phyloP scores from a whole-genome alignment of 2,113 vertebrate species.

The Tetraodon nigroviridis region DNA sequence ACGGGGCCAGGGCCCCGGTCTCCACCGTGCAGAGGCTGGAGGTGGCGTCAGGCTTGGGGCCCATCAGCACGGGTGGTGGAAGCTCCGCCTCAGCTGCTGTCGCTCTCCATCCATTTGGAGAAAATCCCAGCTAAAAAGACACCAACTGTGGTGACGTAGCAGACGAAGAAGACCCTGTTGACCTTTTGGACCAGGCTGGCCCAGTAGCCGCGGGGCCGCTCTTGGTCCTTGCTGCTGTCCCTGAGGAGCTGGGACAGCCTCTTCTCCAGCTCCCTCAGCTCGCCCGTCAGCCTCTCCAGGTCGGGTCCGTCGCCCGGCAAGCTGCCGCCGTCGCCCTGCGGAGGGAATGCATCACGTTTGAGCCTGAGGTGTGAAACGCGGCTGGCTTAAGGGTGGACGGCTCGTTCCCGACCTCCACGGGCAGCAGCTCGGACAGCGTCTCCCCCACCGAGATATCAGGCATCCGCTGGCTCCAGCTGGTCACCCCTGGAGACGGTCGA shows the following conservation, averaged over 20 bases:
- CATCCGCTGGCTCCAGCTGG: background rate
- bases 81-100: background rate
- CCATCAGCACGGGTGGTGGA: too few relatives aligned
- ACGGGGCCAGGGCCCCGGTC: too few relatives aligned
- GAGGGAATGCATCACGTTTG: background rate
- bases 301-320: background rate
- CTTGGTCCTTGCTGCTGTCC: background rate
- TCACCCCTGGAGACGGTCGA: conserved; percentile 11
- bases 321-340: conserved; percentile 15
- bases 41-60: too few relatives aligned
- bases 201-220: conserved; percentile 21
- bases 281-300: conserved; percentile 33
- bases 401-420: conserved; percentile 12
- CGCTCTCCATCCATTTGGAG: conserved; percentile 15
- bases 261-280: conserved; percentile 37
- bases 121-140: conserved; percentile 30
- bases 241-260: conserved; percentile 10
- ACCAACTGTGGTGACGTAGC: conserved; percentile 15
- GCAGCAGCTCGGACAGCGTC: conserved; percentile 19
- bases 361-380: background rate
- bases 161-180: conserved; percentile 39
- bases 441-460: conserved; percentile 12
- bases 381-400: background rate
- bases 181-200: conserved; percentile 20
- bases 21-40: too few relatives aligned